A percentile compares a stretch with the other conserved stretches of the same genome.
Evolutionary conservation across 2,797 vertebrate genomes (phyloP).

Genomic region (Sebastes umbrosus): DNA sequence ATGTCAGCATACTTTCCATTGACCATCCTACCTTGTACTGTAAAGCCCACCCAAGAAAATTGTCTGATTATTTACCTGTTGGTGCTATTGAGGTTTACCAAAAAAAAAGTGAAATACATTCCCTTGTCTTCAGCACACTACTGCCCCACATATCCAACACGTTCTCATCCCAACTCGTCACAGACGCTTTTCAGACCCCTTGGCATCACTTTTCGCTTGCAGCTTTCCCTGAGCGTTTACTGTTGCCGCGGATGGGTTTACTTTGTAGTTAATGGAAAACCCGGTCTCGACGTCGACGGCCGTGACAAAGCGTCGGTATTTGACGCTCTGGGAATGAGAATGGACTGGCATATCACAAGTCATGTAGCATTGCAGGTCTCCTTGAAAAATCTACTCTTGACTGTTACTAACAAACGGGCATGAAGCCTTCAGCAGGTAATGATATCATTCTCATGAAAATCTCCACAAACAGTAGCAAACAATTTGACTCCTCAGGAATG

Average conservation of each 20-base stretch:
- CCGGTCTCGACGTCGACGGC: too few relatives aligned
- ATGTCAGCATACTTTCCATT: conserved; percentile 46
- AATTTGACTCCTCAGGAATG: conserved; percentile 69
- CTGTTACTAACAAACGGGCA: conserved; percentile 56
- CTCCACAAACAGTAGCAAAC: conserved; percentile 40
- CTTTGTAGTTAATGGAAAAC: too few relatives aligned
- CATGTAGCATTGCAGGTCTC: conserved; percentile 53
- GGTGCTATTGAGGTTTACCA: conserved; percentile 58
- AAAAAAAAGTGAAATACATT: conserved; percentile 37
- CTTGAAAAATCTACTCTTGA: conserved; percentile 46
- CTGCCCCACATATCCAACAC: conserved; percentile 30
- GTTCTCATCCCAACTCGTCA: too few relatives aligned
- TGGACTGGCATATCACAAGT: neutral
- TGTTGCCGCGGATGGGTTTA: too few relatives aligned
- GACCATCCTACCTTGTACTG: conserved; percentile 35
- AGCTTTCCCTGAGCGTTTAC: too few relatives aligned
- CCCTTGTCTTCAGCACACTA: conserved; percentile 47
- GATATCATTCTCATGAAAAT: conserved; percentile 14
- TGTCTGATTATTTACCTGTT: conserved; percentile 30
- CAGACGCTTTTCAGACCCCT: too few relatives aligned
- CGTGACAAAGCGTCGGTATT: too few relatives aligned
- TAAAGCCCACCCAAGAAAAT: conserved; percentile 29
- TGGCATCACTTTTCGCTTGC: too few relatives aligned
- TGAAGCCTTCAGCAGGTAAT: conserved; percentile 12
- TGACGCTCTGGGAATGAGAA: too few relatives aligned